Evolutionary conservation across 2,888 invertebrate genomes (phyloP).

Genomic region (Gibbula magus): DNA sequence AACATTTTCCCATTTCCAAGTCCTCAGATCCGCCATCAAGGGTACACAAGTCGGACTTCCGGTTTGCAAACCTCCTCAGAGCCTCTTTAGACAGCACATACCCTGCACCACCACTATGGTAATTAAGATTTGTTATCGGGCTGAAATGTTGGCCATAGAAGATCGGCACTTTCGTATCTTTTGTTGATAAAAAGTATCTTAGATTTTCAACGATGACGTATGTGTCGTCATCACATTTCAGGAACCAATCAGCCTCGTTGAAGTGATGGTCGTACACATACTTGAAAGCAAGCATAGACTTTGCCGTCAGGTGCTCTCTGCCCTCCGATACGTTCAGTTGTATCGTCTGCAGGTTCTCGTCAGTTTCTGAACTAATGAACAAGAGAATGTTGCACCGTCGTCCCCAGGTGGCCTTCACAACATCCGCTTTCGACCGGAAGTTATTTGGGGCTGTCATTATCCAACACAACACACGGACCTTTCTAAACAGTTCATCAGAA

Average conservation of each 20-base stretch:
- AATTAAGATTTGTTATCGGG: conserved; percentile 69
- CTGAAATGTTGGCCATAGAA: conserved; percentile 82
- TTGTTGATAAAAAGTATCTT: conserved; percentile 79
- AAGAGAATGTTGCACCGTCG: conserved; percentile 64
- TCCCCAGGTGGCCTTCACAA: conserved; percentile 79
- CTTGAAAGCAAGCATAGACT: conserved; percentile 94
- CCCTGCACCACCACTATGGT: conserved; percentile 80
- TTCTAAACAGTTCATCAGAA: conserved; percentile 79
- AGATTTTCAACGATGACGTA: conserved; percentile 96
- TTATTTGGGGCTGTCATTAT: conserved; percentile 94
- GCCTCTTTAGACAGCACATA: conserved; percentile 94
- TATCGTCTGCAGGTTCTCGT: conserved; percentile 81
- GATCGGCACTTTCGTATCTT: conserved; percentile 81
- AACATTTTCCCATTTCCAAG: conserved; percentile 67
- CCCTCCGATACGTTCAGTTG: conserved; percentile 89
- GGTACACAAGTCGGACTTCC: conserved; percentile 44
- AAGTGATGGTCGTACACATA: conserved; percentile 88
- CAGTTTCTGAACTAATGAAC: conserved; percentile 78
- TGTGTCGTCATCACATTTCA: conserved; percentile 99
- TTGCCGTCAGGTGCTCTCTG: conserved; percentile 92
- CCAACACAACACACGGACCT: conserved; percentile 94
- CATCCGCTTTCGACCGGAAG: conserved; percentile 90
- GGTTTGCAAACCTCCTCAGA: conserved; percentile 81
- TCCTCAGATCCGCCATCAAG: conserved; percentile 69
- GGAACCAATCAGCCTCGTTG: conserved; percentile 94